Evolutionary conservation across 2,113 vertebrate species (phyloP).

Genomic region (Limnothrissa miodon): DNA sequence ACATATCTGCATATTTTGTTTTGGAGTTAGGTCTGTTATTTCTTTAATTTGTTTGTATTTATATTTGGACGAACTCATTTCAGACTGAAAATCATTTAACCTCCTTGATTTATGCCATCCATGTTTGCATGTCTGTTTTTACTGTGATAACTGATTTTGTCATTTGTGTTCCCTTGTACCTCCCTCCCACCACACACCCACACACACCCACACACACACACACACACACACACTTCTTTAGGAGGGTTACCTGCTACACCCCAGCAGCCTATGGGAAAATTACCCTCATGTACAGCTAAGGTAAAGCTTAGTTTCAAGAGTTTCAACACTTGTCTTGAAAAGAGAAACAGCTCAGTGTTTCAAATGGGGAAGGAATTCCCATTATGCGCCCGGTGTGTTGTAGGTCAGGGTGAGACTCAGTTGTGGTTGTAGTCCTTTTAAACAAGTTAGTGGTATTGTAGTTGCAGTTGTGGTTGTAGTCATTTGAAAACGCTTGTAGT

Average conservation of each 20-base stretch:
- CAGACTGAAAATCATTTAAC: background rate
- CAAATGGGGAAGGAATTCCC: background rate
- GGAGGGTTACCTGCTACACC: constrained; percentile 94
- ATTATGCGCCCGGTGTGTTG: too few species aligned
- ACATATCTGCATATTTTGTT: too few species aligned
- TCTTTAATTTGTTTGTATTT: too few species aligned
- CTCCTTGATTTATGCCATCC: background rate
- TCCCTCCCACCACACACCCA: background rate
- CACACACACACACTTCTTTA: constrained; percentile 60
- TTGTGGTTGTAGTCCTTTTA: too few species aligned
- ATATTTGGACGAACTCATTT: too few species aligned
- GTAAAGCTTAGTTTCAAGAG: too few species aligned
- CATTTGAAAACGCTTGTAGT: too few species aligned
- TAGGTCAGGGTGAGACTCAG: background rate
- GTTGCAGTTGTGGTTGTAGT: too few species aligned
- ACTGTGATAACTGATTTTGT: background rate
- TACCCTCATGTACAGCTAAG: constrained; percentile 92
- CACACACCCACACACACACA: too few species aligned
- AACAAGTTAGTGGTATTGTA: too few species aligned
- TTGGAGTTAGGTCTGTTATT: too few species aligned
- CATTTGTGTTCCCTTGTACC: background rate
- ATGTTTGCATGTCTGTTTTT: background rate
- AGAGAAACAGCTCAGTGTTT: background rate
- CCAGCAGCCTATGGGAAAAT: constrained; percentile 92
- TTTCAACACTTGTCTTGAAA: too few species aligned